These are phyloP conservation scores for Fulmarus glacialis DNA, from an alignment of 2,113 vertebrate species.

Conservation along the genomic window DNA sequence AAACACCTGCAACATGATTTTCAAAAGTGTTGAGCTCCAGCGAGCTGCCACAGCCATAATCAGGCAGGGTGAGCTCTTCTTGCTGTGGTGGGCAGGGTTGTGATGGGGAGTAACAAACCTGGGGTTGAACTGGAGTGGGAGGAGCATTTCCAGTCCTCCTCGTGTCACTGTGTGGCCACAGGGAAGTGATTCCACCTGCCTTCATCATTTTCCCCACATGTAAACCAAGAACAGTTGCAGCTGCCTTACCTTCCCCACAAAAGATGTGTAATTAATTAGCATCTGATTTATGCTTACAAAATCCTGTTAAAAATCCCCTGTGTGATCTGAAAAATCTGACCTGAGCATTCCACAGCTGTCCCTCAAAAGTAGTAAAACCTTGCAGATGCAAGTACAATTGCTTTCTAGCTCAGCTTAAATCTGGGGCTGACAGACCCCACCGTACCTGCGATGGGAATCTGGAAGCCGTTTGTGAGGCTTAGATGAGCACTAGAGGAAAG, in stretches of 20 bases:
- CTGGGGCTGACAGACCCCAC: not conserved
- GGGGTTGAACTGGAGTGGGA: not conserved
- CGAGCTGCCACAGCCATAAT: rapidly evolving
- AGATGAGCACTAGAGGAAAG: not conserved
- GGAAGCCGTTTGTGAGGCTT: not conserved
- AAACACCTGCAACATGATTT: not conserved
- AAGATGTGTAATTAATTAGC: not conserved
- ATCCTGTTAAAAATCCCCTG: not conserved
- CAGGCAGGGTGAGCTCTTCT: not conserved
- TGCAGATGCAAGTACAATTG: not conserved
- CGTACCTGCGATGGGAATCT: not conserved
- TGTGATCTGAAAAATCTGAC: not conserved
- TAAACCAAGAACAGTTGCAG: not conserved
- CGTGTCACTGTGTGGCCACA: rapidly evolving
- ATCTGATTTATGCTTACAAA: conserved; percentile 12
- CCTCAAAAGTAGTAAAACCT: not conserved
- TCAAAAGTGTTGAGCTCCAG: not conserved
- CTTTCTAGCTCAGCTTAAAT: not conserved
- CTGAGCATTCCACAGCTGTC: not conserved
- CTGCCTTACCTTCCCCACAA: not conserved
- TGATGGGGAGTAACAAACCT: not conserved
- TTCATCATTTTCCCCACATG: not conserved
- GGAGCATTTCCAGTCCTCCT: not conserved
- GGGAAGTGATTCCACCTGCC: not conserved
- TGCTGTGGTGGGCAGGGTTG: rapidly evolving